Conservation (phyloP, 2,797 vertebrate species). For the Coendou prehensilis region DNA sequence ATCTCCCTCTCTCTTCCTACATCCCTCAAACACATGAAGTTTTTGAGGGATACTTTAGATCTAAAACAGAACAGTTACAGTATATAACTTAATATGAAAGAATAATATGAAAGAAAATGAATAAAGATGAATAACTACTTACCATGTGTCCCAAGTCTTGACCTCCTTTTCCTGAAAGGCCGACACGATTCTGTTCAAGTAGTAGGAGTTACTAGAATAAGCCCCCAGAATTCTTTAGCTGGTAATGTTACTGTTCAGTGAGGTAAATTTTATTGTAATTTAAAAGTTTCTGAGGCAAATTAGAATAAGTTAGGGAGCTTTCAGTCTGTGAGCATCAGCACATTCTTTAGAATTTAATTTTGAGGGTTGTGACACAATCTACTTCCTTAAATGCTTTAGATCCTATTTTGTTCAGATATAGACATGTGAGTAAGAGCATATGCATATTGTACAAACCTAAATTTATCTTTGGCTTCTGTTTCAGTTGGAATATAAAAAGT, state of each 20-base stretch:
- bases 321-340: not conserved
- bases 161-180: not conserved
- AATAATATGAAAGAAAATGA: not conserved
- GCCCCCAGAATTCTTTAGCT: not conserved
- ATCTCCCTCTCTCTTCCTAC: not conserved
- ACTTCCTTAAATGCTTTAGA: not conserved
- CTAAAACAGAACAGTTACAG: not conserved
- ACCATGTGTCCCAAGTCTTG: not conserved
- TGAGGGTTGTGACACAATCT: not conserved
- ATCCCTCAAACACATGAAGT: not conserved
- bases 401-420: not conserved
- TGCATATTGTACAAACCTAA: not conserved
- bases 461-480: not conserved
- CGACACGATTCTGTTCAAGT: not conserved
- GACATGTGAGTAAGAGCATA: not conserved
- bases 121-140: not conserved
- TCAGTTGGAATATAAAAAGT: not conserved
- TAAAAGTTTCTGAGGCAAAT: not conserved
- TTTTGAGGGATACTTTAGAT: not conserved
- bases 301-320: not conserved
- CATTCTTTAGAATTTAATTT: not conserved
- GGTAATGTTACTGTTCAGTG: not conserved
- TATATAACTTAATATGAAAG: slow-evolving; percentile 33
- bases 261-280: slow-evolving; percentile 26
- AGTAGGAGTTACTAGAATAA: not conserved